These are phyloP conservation scores for Sturmia bella DNA, from an alignment of 2,888 invertebrate genomes.

Conservation along the genomic window DNA sequence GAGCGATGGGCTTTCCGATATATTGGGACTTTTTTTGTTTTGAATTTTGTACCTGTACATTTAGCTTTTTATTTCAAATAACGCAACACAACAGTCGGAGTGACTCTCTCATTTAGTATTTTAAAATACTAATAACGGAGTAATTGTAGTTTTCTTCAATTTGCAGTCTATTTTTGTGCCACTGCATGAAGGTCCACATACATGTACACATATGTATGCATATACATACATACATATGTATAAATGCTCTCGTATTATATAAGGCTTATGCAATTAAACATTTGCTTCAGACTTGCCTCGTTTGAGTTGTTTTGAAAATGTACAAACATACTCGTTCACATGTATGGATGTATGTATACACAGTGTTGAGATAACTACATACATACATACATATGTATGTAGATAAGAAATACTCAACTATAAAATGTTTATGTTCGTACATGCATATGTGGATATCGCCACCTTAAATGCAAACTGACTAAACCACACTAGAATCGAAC, in stretches of 20 bases:
- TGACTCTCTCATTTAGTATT: no score
- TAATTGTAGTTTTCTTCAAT: no score
- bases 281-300: conserved; percentile 32
- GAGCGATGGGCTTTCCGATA: no score
- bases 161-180: no score
- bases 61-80: no score
- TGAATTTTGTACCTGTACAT: no score
- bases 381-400: conserved; percentile 22
- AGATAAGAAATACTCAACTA: background rate
- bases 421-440: background rate
- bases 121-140: no score
- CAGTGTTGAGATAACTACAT: background rate
- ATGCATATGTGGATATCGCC: background rate
- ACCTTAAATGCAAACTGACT: no score
- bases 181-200: background rate
- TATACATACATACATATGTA: background rate
- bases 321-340: background rate
- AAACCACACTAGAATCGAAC: no score
- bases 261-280: conserved; percentile 76
- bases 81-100: no score
- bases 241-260: conserved; percentile 72
- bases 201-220: background rate
- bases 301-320: background rate
- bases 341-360: background rate
- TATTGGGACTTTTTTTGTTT: no score